phyloP scores from a whole-genome alignment of 2,888 invertebrate species.

The Andrena fulva region DNA sequence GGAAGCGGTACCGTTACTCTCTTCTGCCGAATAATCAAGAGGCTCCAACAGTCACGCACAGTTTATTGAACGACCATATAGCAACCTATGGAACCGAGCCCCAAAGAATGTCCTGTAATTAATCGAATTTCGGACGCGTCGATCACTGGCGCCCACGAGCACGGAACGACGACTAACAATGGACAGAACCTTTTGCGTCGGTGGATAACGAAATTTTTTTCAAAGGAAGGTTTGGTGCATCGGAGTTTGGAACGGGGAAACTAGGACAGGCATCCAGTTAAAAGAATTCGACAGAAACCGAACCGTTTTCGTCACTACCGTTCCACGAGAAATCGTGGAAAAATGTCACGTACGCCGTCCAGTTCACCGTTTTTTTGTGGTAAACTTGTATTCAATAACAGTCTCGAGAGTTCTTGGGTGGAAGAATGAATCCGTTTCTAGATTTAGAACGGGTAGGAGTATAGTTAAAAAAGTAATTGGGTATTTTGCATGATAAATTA shows the following conservation, averaged over 20 bases:
- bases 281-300: background rate
- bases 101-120: background rate
- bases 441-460: no score
- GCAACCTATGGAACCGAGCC: background rate
- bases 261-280: background rate
- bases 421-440: no score
- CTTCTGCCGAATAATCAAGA: conserved; percentile 51
- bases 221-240: background rate
- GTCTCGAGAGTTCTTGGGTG: background rate
- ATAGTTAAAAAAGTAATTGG: no score
- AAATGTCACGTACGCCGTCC: background rate
- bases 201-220: background rate
- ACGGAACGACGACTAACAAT: no score
- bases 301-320: background rate
- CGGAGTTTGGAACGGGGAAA: background rate
- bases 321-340: background rate
- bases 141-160: background rate
- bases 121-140: background rate
- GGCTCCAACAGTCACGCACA: background rate
- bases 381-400: background rate
- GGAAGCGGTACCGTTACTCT: conserved; percentile 62
- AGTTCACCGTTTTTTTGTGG: background rate
- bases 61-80: background rate
- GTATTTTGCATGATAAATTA: no score
- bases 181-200: background rate